Evolutionary conservation across 2,113 vertebrate genomes (phyloP).

Genomic region (Daubentonia madagascariensis): DNA sequence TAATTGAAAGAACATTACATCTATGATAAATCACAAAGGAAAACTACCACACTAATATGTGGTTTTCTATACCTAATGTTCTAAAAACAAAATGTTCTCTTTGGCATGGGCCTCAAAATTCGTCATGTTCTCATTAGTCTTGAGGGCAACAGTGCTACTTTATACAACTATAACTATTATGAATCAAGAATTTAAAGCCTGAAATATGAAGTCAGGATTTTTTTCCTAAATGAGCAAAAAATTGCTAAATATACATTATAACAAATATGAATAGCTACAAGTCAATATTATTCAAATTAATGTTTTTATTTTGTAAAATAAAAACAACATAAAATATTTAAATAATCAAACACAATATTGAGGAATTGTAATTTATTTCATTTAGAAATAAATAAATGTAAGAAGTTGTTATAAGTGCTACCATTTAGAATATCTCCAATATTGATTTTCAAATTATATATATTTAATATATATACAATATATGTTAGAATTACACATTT

Average conservation of each 20-base stretch:
- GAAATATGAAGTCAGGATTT: not conserved
- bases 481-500: not conserved
- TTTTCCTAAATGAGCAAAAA: not conserved
- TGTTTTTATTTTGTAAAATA: conserved; percentile 43
- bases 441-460: not conserved
- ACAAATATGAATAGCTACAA: conserved; percentile 17
- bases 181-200: not conserved
- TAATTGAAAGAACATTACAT: conserved; percentile 16
- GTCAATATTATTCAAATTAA: conserved; percentile 4
- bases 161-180: not conserved
- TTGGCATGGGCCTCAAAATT: conserved; percentile 45
- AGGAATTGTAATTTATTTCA: conserved; percentile 11
- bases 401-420: not conserved
- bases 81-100: conserved; percentile 58
- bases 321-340: not conserved
- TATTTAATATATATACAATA: not conserved
- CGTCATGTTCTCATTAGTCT: conserved; percentile 33
- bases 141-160: not conserved
- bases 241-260: not conserved
- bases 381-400: conserved; percentile 29
- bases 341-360: not conserved
- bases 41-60: not conserved
- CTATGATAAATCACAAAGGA: conserved; percentile 46
- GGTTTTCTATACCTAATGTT: conserved; percentile 37
- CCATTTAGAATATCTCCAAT: not conserved